These are phyloP conservation scores for Pavo muticus DNA, from an alignment of 2,113 vertebrate genomes.

Conservation along the genomic window DNA sequence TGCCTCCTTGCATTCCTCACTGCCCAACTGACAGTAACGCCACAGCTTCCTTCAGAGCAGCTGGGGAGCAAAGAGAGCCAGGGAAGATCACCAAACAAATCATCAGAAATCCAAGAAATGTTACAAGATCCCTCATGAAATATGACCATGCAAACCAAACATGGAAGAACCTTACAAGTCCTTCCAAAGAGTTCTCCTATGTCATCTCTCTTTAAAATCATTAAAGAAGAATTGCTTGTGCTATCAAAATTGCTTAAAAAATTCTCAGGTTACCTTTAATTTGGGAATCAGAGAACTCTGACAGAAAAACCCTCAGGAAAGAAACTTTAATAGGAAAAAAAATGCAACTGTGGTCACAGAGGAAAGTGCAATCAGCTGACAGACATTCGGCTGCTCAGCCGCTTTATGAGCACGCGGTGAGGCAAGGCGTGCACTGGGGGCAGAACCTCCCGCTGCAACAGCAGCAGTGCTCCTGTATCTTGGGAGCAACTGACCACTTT, in stretches of 20 bases:
- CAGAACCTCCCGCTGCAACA: not conserved
- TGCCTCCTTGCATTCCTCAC: no score
- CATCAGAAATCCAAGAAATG: not conserved
- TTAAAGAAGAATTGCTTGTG: not conserved
- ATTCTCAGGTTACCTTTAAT: not conserved
- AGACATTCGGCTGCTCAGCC: not conserved
- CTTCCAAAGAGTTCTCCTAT: not conserved
- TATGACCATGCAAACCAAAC: not conserved
- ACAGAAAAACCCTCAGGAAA: not conserved
- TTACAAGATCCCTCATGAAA: not conserved
- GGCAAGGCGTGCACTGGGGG: not conserved
- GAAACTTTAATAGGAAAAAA: not conserved
- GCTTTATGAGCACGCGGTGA: no score
- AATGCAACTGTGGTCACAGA: not conserved
- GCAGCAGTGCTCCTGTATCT: not conserved
- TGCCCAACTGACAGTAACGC: no score
- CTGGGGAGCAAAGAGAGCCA: not conserved
- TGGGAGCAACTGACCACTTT: not conserved
- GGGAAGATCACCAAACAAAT: not conserved
- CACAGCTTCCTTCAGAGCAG: not conserved
- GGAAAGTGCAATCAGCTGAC: not conserved
- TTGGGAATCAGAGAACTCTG: not conserved
- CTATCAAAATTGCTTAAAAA: not conserved
- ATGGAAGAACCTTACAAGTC: not conserved
- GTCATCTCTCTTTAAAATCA: not conserved